These are phyloP conservation scores for Rhynchophorus ferrugineus DNA, from an alignment of 1,140 invertebrate species.

Conservation along the genomic window DNA sequence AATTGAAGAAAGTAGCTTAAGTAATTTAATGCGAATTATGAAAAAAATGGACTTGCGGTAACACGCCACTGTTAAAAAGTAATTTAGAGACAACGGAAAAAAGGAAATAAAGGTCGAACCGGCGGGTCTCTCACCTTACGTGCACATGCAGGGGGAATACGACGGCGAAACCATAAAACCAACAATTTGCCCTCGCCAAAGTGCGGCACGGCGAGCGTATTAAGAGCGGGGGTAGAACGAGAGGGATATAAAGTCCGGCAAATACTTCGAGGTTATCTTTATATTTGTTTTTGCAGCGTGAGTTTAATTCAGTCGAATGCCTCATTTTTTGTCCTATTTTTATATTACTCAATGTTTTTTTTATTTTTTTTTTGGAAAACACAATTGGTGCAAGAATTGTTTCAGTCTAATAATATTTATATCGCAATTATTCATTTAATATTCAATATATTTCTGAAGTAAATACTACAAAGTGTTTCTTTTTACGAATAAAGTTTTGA, in stretches of 20 bases:
- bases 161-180: constrained; percentile 30
- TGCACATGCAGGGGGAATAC: constrained; percentile 2
- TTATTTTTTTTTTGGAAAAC: no score
- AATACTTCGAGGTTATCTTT: not conserved
- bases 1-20: no score
- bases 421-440: no score
- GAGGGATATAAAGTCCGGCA: not conserved
- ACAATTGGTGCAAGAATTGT: no score
- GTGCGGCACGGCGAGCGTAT: constrained; percentile 18
- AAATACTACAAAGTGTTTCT: no score
- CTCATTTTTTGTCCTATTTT: no score
- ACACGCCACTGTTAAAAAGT: not conserved
- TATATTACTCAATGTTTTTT: no score
- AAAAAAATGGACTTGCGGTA: no score
- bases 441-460: no score
- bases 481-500: no score
- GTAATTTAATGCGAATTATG: no score
- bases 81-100: constrained; percentile 14
- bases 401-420: no score
- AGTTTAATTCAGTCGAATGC: not conserved
- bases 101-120: not conserved
- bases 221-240: constrained; percentile 22
- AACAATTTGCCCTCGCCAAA: constrained; percentile 23
- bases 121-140: not conserved
- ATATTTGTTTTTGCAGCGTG: not conserved